phyloP scores from a whole-genome alignment of 2,113 vertebrate species.

The Gasterosteus aculeatus region DNA sequence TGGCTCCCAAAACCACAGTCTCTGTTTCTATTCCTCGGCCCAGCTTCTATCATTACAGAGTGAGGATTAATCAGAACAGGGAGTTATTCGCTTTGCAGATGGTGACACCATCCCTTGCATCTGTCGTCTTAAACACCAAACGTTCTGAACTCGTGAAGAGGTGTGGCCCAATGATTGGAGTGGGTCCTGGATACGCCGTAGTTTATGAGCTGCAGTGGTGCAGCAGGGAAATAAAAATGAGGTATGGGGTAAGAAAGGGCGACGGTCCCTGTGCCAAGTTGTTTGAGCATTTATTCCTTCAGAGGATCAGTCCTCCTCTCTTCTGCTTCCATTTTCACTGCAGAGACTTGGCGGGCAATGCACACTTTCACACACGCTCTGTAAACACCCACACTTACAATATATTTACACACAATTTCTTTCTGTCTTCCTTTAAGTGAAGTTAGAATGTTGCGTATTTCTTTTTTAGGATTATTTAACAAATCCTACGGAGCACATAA shows the following conservation, averaged over 20 bases:
- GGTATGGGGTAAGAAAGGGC: slow-evolving; percentile 29
- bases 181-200: slow-evolving; percentile 31
- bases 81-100: slow-evolving; percentile 57
- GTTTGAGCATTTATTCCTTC: slow-evolving; percentile 53
- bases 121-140: slow-evolving; percentile 43
- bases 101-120: slow-evolving; percentile 48
- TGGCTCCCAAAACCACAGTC: slow-evolving; percentile 49
- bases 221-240: slow-evolving; percentile 9
- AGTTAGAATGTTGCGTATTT: slow-evolving; percentile 20
- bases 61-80: slow-evolving; percentile 55
- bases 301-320: slow-evolving; percentile 49
- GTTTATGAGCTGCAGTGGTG: slow-evolving; percentile 31
- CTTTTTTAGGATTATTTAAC: slow-evolving; percentile 23
- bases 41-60: slow-evolving; percentile 57
- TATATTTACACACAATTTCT: background rate
- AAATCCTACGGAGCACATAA: background rate
- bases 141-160: slow-evolving; percentile 33
- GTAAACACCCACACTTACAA: slow-evolving; percentile 2
- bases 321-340: slow-evolving; percentile 59
- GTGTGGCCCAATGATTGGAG: slow-evolving; percentile 41
- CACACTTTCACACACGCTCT: slow-evolving; percentile 13
- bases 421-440: slow-evolving; percentile 5
- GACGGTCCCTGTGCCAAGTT: slow-evolving; percentile 52
- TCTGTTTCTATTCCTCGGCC: slow-evolving; percentile 30
- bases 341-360: slow-evolving; percentile 50